Evolutionary conservation across 2,888 invertebrate genomes (phyloP).

Genomic region (Cerastis rubricosa): DNA sequence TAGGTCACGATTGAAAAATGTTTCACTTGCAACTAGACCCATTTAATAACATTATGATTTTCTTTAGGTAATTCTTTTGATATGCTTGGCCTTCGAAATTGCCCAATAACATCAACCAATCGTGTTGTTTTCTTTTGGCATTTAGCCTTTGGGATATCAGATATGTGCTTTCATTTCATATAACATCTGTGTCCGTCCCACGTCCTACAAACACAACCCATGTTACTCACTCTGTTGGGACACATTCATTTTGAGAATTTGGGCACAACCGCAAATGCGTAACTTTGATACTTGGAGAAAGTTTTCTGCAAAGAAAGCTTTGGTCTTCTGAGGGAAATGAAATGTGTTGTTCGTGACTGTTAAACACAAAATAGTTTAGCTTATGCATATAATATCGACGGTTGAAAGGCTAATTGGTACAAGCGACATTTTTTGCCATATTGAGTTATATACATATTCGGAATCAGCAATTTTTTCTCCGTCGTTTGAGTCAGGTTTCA

Average conservation of each 20-base stretch:
- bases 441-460: too few relatives aligned
- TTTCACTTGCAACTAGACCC: not conserved
- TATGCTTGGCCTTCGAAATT: not conserved
- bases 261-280: not conserved
- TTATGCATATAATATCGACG: not conserved
- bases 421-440: too few relatives aligned
- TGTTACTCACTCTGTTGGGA: not conserved
- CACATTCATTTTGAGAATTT: not conserved
- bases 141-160: not conserved
- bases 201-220: not conserved
- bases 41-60: not conserved
- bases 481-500: too few relatives aligned
- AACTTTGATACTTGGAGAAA: constrained; percentile 14
- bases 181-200: not conserved
- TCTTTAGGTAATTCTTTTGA: not conserved
- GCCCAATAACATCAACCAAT: not conserved
- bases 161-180: not conserved
- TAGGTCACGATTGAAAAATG: not conserved
- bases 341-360: not conserved
- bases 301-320: not conserved
- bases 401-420: too few relatives aligned
- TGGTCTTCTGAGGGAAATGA: not conserved
- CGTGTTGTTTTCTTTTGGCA: not conserved
- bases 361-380: not conserved
- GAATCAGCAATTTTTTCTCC: too few relatives aligned